Conservation (phyloP, 2,888 invertebrate species). For the Cantharis lateralis region DNA sequence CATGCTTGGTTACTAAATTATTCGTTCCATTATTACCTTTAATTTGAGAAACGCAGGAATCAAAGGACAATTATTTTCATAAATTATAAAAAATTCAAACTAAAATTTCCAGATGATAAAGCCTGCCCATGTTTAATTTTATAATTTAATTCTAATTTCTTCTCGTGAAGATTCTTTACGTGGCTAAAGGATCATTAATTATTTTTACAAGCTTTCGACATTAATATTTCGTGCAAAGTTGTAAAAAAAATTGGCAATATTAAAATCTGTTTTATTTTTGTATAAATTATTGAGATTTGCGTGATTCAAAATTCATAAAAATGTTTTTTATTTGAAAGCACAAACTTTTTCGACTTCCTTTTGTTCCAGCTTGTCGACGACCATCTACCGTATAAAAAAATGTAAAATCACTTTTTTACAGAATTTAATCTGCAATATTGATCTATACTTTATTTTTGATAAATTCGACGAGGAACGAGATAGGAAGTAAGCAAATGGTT, state of each 20-base stretch:
- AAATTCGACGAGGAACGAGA: neutral
- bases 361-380: neutral
- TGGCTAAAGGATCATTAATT: too few species aligned
- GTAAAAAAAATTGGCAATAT: neutral
- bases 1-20: too few species aligned
- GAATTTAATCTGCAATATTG: neutral
- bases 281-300: neutral
- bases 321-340: neutral
- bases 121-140: too few species aligned
- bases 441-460: neutral
- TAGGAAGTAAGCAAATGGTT: neutral
- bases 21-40: too few species aligned
- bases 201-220: too few species aligned
- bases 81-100: too few species aligned
- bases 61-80: too few species aligned
- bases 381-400: neutral
- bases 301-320: neutral
- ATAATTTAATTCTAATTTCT: too few species aligned
- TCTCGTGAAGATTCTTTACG: too few species aligned
- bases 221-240: neutral
- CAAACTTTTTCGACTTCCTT: neutral
- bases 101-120: too few species aligned
- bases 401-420: neutral
- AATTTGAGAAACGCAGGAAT: too few species aligned
- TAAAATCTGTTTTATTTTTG: neutral